A percentile compares a stretch with the other conserved stretches of the same genome.
These are phyloP conservation scores for Murina feae DNA, from an alignment of 2,113 vertebrate species.

Conservation along the genomic window DNA sequence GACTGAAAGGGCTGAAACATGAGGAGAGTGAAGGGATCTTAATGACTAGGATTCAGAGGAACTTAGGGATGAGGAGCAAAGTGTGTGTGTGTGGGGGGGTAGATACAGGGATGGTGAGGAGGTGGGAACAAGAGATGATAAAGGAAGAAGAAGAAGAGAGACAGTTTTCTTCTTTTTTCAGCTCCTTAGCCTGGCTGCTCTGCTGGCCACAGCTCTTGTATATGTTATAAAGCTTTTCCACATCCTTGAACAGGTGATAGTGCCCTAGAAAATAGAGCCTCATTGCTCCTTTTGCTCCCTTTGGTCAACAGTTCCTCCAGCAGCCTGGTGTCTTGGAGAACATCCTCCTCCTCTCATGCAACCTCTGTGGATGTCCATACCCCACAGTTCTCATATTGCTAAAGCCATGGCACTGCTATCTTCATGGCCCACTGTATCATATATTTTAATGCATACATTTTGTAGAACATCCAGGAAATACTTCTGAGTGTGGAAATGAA, in stretches of 20 bases:
- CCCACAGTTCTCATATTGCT: not conserved
- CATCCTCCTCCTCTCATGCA: slow-evolving; percentile 83
- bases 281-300: slow-evolving; percentile 82
- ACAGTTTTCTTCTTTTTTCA: slow-evolving; percentile 82
- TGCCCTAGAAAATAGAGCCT: slow-evolving; percentile 85
- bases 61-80: not conserved
- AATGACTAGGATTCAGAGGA: not conserved
- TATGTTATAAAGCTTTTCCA: slow-evolving; percentile 83
- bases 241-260: slow-evolving; percentile 86
- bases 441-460: not conserved
- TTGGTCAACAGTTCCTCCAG: slow-evolving; percentile 84
- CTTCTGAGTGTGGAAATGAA: not conserved
- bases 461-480: not conserved
- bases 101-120: not conserved
- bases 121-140: not conserved
- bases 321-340: slow-evolving; percentile 80
- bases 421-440: not conserved
- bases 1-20: not conserved
- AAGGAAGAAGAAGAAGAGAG: not conserved
- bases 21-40: not conserved
- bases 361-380: slow-evolving; percentile 77
- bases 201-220: slow-evolving; percentile 80
- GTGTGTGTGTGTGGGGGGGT: not conserved
- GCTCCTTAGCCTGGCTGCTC: slow-evolving; percentile 84
- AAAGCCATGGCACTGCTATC: not conserved